phyloP scores from a whole-genome alignment of 2,888 invertebrate genomes.

The Rhyacophila evoluta region DNA sequence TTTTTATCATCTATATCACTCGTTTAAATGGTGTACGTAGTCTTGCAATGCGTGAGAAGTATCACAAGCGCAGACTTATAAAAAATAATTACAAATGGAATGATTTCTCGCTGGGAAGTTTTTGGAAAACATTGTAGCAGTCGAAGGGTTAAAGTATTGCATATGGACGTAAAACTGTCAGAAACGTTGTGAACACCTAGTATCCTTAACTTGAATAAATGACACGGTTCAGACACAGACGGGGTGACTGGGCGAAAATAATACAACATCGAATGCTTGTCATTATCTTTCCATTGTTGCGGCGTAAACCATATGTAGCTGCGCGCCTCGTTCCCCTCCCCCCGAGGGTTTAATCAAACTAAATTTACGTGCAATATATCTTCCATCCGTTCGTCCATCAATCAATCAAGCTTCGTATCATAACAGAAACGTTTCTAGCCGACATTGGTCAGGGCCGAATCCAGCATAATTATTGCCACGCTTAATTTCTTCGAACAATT shows the following conservation, averaged over 20 bases:
- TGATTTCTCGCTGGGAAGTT: no score
- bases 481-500: no score
- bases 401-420: conserved; percentile 51
- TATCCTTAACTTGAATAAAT: conserved; percentile 45
- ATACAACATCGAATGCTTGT: conserved; percentile 45
- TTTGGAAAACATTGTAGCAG: no score
- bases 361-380: conserved; percentile 54
- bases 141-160: no score
- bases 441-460: not conserved
- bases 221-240: conserved; percentile 39
- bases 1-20: no score
- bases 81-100: no score
- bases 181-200: not conserved
- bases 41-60: no score
- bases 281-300: conserved; percentile 47
- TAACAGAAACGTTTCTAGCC: conserved; percentile 45
- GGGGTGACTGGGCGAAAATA: conserved; percentile 46
- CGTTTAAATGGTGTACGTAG: no score
- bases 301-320: conserved; percentile 35
- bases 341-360: conserved; percentile 53
- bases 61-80: no score
- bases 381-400: conserved; percentile 48
- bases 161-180: no score
- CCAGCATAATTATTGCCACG: not conserved
- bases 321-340: not conserved